A percentile compares a stretch with the other conserved stretches of the same genome.
These are phyloP conservation scores for Dromococcyx pavoninus DNA, from an alignment of 2,797 vertebrate species.

Conservation along the genomic window DNA sequence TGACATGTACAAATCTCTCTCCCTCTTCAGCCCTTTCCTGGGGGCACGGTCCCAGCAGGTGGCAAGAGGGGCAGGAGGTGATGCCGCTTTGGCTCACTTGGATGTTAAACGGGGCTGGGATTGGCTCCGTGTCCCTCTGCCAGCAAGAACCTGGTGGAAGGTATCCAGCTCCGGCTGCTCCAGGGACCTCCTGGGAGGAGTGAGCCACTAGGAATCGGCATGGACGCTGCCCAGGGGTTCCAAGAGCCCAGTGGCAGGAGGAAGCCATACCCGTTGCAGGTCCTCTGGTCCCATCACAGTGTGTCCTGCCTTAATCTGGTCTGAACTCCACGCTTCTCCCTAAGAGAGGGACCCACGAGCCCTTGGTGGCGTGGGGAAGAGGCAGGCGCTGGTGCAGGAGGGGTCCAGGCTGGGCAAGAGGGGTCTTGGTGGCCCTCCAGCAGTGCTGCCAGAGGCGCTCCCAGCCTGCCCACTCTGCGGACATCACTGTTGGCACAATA, in stretches of 20 bases:
- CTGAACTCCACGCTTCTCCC: neutral
- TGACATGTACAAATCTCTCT: conserved; percentile 35
- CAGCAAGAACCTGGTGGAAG: neutral
- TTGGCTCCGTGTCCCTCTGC: conserved; percentile 28
- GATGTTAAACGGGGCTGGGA: neutral
- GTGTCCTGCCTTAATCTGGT: neutral
- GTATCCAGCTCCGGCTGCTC: neutral
- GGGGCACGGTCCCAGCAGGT: conserved; percentile 43
- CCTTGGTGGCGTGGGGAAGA: neutral
- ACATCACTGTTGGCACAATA: conserved; percentile 57
- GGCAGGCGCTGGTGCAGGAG: neutral
- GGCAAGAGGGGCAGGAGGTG: conserved; percentile 40
- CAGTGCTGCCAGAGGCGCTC: neutral
- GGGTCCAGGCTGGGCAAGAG: neutral
- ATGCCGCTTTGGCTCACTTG: neutral
- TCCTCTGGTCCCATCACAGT: neutral
- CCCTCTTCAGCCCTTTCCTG: neutral
- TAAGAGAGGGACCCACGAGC: neutral
- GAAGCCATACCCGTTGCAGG: neutral
- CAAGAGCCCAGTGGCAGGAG: neutral
- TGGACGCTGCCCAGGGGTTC: neutral
- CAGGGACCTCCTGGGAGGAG: neutral
- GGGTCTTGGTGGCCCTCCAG: neutral
- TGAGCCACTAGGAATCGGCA: neutral
- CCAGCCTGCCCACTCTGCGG: neutral